These are phyloP conservation scores for Steatocranus sp. DNA, from an alignment of 2,797 vertebrate genomes.

Conservation along the genomic window DNA sequence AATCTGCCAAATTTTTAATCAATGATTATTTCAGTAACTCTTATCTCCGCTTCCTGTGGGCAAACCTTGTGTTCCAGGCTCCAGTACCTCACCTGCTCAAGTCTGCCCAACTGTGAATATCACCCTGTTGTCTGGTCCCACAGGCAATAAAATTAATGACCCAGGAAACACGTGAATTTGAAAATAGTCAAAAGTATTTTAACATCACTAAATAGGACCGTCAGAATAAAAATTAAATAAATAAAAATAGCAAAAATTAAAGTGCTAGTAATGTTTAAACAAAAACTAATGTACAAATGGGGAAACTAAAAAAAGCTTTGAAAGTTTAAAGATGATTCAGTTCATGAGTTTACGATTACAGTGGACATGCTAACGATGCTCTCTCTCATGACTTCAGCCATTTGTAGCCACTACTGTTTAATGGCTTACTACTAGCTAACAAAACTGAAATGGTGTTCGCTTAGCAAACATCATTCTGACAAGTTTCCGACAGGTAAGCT, in stretches of 20 bases:
- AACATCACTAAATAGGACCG: not conserved
- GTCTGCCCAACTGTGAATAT: not conserved
- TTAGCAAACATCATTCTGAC: rapidly evolving
- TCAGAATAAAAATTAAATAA: not conserved
- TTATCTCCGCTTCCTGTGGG: not conserved
- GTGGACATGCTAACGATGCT: not conserved
- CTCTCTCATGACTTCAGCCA: not conserved
- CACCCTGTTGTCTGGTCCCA: not conserved
- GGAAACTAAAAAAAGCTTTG: not conserved
- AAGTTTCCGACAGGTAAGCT: not conserved
- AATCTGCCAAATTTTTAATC: not conserved
- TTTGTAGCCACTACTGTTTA: not conserved
- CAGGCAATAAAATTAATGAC: not conserved
- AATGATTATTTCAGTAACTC: not conserved
- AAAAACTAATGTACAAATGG: rapidly evolving
- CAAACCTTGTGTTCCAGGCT: not conserved
- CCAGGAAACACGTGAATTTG: not conserved
- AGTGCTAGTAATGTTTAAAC: not conserved
- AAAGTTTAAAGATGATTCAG: not conserved
- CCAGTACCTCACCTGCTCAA: not conserved
- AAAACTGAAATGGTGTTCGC: not conserved
- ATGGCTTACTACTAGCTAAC: not conserved
- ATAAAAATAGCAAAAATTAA: not conserved
- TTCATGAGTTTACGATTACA: not conserved
- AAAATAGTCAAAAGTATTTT: not conserved